phyloP scores from a whole-genome alignment of 2,113 vertebrate species.

The Tupaia tana region DNA sequence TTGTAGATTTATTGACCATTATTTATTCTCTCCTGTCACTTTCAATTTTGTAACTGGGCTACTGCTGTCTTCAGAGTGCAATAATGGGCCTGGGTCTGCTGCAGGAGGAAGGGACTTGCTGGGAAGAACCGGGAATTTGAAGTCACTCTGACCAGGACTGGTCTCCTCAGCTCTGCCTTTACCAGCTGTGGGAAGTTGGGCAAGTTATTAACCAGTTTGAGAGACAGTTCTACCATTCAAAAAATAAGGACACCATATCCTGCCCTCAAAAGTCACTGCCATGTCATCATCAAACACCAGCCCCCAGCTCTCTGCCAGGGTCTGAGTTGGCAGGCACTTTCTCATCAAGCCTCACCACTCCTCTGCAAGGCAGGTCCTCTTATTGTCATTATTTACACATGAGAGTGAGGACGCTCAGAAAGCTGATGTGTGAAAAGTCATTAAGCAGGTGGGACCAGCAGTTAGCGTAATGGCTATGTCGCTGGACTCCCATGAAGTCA shows the following conservation, averaged over 20 bases:
- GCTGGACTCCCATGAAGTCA: no score
- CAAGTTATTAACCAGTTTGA: neutral
- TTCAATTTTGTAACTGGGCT: neutral
- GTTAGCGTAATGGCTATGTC: no score
- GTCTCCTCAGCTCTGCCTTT: slow-evolving; percentile 5
- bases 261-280: neutral
- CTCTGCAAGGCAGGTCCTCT: neutral
- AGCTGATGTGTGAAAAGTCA: neutral
- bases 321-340: neutral
- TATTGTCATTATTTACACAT: neutral
- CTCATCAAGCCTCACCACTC: neutral
- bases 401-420: neutral
- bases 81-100: neutral
- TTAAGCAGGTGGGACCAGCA: neutral
- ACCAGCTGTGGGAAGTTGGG: neutral
- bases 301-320: neutral
- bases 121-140: neutral
- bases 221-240: neutral
- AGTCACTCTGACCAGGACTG: neutral
- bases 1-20: neutral
- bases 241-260: neutral
- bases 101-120: fast-evolving
- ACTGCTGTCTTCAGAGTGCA: neutral
- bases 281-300: neutral
- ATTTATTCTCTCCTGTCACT: neutral